A percentile compares a stretch with the other conserved stretches of the same genome.
phyloP scores from a whole-genome alignment of 2,797 vertebrate genomes.

The Bucorvus abyssinicus region DNA sequence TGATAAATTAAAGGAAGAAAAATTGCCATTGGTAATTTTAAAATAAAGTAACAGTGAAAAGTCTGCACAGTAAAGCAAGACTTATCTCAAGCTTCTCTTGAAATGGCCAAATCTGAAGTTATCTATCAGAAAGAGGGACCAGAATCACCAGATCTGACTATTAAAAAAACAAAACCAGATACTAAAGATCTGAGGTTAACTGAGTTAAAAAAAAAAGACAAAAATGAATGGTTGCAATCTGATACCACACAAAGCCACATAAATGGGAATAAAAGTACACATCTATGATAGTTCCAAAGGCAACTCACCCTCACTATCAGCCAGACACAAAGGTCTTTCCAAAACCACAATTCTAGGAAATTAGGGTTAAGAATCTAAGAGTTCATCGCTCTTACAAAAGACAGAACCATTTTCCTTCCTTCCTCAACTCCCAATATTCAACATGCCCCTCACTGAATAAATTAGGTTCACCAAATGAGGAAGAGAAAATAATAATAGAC shows the following conservation, averaged over 20 bases:
- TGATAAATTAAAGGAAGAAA: neutral
- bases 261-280: neutral
- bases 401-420: rapidly evolving
- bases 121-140: neutral
- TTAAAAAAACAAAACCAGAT: neutral
- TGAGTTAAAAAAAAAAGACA: neutral
- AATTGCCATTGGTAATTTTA: neutral
- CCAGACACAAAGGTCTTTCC: neutral
- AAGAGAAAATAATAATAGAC: neutral
- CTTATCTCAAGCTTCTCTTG: neutral
- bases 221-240: neutral
- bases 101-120: neutral
- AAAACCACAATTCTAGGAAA: neutral
- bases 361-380: neutral
- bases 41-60: neutral
- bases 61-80: neutral
- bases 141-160: neutral
- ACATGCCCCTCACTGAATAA: neutral
- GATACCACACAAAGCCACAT: neutral
- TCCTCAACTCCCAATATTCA: neutral
- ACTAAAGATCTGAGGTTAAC: neutral
- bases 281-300: neutral
- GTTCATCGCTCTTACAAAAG: neutral
- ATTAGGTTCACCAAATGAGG: neutral
- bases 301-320: neutral